Evolutionary conservation across 2,113 vertebrate genomes (phyloP).

Genomic region (Anas platyrhynchos): DNA sequence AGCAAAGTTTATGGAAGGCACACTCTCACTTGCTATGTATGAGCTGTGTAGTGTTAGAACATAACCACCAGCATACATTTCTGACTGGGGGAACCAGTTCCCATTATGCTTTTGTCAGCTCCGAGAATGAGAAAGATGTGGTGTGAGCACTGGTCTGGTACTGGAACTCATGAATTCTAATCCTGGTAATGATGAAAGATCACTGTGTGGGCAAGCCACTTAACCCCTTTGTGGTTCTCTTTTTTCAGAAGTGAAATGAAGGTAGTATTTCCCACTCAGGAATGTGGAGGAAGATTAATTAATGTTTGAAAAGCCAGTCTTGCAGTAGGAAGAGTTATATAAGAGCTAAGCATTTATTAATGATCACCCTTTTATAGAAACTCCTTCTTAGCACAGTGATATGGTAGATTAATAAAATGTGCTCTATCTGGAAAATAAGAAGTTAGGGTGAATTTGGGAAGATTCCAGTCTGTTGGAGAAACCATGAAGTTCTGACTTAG

Average conservation of each 20-base stretch:
- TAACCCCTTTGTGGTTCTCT: slow-evolving; percentile 6
- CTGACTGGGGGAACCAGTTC: slow-evolving; percentile 37
- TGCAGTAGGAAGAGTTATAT: slow-evolving; percentile 41
- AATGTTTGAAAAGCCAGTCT: slow-evolving; percentile 53
- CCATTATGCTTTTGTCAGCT: slow-evolving; percentile 37
- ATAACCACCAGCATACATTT: neutral
- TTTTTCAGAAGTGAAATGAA: slow-evolving; percentile 25
- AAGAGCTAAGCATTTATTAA: slow-evolving; percentile 52
- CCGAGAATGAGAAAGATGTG: neutral
- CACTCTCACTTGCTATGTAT: neutral
- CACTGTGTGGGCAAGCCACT: slow-evolving; percentile 8
- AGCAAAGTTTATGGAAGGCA: slow-evolving; percentile 2
- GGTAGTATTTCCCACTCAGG: slow-evolving; percentile 34
- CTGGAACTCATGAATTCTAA: neutral
- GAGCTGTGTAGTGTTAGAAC: neutral
- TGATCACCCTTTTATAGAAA: slow-evolving; percentile 6
- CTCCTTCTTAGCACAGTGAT: neutral
- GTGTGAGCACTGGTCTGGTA: slow-evolving; percentile 6
- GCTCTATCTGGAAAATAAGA: slow-evolving; percentile 15
- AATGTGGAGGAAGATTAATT: slow-evolving; percentile 47
- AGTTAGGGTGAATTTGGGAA: neutral
- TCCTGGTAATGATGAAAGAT: slow-evolving; percentile 27
- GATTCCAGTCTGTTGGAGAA: neutral
- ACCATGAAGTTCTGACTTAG: slow-evolving; percentile 1
- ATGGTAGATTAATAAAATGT: slow-evolving; percentile 34